Conservation (phyloP, 2,113 vertebrate species). For the Siphamia tubifer region DNA sequence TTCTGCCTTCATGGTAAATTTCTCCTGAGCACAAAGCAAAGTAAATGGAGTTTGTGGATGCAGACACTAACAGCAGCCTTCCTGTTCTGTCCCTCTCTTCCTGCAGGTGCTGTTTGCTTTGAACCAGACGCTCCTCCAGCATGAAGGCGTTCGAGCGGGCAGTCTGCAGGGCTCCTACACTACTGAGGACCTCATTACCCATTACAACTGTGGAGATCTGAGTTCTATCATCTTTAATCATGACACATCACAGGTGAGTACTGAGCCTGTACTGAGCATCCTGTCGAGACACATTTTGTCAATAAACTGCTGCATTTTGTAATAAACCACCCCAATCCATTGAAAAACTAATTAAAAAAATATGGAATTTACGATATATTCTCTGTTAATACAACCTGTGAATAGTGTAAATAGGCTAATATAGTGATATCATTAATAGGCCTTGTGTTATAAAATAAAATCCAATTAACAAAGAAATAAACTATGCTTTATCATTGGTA, state of each 20-base stretch:
- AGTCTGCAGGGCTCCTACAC: slow-evolving; percentile 85
- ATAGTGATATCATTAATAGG: too few relatives aligned
- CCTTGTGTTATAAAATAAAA: too few relatives aligned
- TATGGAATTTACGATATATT: too few relatives aligned
- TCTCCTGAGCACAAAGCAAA: neutral
- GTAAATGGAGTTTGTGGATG: slow-evolving; percentile 10
- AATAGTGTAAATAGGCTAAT: too few relatives aligned
- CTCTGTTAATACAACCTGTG: too few relatives aligned
- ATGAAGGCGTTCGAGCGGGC: slow-evolving; percentile 86
- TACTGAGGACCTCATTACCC: slow-evolving; percentile 89
- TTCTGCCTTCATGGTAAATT: neutral
- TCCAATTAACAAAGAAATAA: too few relatives aligned
- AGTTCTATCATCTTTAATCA: slow-evolving; percentile 89
- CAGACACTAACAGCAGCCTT: slow-evolving; percentile 12
- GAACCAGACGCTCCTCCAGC: slow-evolving; percentile 89
- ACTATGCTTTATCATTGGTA: too few relatives aligned
- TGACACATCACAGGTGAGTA: slow-evolving; percentile 87
- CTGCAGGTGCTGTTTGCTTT: slow-evolving; percentile 87
- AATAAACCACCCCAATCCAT: too few relatives aligned
- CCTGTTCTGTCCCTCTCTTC: slow-evolving; percentile 6
- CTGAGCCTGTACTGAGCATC: too few relatives aligned
- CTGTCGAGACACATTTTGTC: neutral
- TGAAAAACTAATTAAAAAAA: too few relatives aligned
- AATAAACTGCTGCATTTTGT: too few relatives aligned
- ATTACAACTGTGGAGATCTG: slow-evolving; percentile 90